Evolutionary conservation across 2,113 vertebrate species (phyloP).

Genomic region (Lates calcarifer): DNA sequence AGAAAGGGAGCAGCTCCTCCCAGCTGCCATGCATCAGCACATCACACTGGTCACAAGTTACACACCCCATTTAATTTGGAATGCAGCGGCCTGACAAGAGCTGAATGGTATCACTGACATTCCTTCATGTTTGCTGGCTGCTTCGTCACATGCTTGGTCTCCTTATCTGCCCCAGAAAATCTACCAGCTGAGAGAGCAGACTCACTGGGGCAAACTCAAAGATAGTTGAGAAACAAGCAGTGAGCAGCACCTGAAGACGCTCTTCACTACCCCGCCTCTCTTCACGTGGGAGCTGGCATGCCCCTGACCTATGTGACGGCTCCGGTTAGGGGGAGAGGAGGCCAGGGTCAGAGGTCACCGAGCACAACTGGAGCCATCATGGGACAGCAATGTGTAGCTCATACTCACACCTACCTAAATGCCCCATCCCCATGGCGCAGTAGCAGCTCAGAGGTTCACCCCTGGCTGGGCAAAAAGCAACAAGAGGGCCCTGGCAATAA

Average conservation of each 20-base stretch:
- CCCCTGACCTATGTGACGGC: conserved; percentile 48
- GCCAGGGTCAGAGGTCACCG: conserved; percentile 66
- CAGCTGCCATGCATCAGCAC: conserved; percentile 69
- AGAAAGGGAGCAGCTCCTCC: conserved; percentile 70
- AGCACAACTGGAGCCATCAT: conserved; percentile 68
- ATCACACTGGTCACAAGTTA: conserved; percentile 76
- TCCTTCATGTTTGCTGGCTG: conserved; percentile 58
- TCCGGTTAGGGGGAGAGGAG: conserved; percentile 23
- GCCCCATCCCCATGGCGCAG: conserved; percentile 39
- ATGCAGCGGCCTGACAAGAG: conserved; percentile 46
- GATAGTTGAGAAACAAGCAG: background rate
- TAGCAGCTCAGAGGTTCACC: conserved; percentile 38
- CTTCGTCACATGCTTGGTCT: conserved; percentile 57
- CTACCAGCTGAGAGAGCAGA: conserved; percentile 14
- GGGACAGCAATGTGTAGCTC: conserved; percentile 60
- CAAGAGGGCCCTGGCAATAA: conserved; percentile 72
- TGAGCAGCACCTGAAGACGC: background rate
- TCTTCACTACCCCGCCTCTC: background rate
- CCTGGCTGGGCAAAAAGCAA: conserved; percentile 65
- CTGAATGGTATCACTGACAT: conserved; percentile 66
- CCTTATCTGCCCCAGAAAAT: conserved; percentile 43
- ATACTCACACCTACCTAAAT: conserved; percentile 45
- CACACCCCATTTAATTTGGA: conserved; percentile 77
- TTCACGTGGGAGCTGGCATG: conserved; percentile 18
- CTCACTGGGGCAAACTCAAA: background rate